Base-by-base conservation (phyloP, 2,113 vertebrate species). In the Ancistrus triradiatus region DNA sequence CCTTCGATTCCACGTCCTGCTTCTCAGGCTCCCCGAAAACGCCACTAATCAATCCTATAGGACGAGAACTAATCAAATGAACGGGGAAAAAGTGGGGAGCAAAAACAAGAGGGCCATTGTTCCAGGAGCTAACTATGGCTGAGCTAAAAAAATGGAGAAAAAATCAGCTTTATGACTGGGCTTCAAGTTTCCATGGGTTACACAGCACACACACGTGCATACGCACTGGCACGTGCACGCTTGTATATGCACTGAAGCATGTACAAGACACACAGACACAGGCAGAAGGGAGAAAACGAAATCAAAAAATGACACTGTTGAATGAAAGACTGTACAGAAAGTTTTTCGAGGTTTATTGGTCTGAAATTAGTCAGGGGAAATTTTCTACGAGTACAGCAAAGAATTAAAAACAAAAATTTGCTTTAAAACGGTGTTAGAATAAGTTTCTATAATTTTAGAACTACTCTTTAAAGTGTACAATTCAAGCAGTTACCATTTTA, bases 181-280 rank as follows among this genome's bases (percentile, higher is more conserved):
- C 68, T 75, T 76, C 57, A 69, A 66, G 72, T 74, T 75, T 78
- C 77, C 44, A 70, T 35, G 37, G 66, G 66, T 66, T 52, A 73
- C 46, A 6, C 4, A 48, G 13, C 25, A 19, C 19, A 42, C 38
- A 46, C 62, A 43, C 40, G 31, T 17, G 18, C 7, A 66, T 14
- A n/a, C 24, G 18, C 22, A 53, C 17, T 50, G 56, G 31, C 50
- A 38, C 38, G 38, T n/a, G 33, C 18, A 67, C 14, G 44, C 25
- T 53, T 33, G 59, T 42, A 24, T 50, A 27, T 19, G 19, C n/a
- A 21, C 38, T 37, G 33, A 28, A 31, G 25, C 56, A 28, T 55
- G 48, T 42, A 2, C 13, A 46, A 66, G 15, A 49, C 22, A 50
- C 24, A 24, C 43, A 24, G 13, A 28, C 7, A 51, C 7, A 35